phyloP scores from a whole-genome alignment of 2,888 invertebrate genomes.

The Brachycybe producta region DNA sequence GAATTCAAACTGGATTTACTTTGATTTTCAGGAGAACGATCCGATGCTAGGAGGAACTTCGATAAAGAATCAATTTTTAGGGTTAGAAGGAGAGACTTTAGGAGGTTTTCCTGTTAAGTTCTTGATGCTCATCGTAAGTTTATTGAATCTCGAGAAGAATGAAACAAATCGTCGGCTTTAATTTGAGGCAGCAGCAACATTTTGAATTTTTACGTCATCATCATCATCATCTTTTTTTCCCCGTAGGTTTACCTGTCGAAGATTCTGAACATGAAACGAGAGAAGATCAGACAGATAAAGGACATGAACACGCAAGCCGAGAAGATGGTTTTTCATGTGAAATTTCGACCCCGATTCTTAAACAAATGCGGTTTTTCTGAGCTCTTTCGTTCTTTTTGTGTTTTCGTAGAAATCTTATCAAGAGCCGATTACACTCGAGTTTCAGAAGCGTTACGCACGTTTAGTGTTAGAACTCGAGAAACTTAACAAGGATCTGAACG shows the following conservation, averaged over 20 bases:
- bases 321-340: conserved; percentile 49
- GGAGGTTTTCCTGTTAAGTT: conserved; percentile 75
- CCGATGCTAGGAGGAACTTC: conserved; percentile 35
- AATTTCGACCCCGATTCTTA: no score
- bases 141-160: not conserved
- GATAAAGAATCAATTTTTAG: conserved; percentile 32
- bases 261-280: conserved; percentile 66
- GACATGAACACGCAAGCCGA: conserved; percentile 86
- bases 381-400: conserved; percentile 7
- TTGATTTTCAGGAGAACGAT: conserved; percentile 33
- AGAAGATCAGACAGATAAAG: conserved; percentile 62
- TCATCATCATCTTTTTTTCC: conserved; percentile 11
- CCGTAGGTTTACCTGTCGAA: conserved; percentile 63
- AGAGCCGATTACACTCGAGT: conserved; percentile 66
- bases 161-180: not conserved
- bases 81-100: conserved; percentile 43
- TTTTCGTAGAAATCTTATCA: conserved; percentile 51
- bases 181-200: not conserved
- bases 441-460: conserved; percentile 78
- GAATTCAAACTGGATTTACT: not conserved
- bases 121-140: conserved; percentile 57
- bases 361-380: not conserved
- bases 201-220: not conserved
- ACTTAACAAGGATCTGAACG: conserved; percentile 76
- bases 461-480: conserved; percentile 74